Evolutionary conservation across 2,113 vertebrate genomes (phyloP), one percentile per base, ranked within the genome.

Genomic region (Aspidoscelis tigris): DNA sequence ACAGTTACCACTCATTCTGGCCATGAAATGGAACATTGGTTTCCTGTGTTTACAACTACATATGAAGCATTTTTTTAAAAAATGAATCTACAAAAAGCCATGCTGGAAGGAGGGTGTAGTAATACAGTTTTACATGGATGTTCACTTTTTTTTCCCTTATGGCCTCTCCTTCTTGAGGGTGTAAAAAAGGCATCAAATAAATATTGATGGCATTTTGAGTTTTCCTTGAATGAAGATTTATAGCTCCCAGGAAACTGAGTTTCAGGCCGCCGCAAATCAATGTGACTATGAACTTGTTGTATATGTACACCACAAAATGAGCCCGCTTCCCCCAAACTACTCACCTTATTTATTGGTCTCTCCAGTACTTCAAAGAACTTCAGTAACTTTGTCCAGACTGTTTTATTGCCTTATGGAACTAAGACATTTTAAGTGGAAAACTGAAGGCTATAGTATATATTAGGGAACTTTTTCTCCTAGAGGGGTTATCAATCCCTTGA

Each of bases 301-400:
- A 91, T 92, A 94, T 89, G 92, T 96, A 96, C 89, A 96, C 94
- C 94, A 94, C 95, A 93, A 94, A 96, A 96, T 88, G 78, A 92
- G 92, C 96, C 95, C 95, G 94, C 95, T 95, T 94, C 96, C 96
- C 96, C 97, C 96, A 96, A 98, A 97, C 96, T 96, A 97, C 96
- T 96, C 94, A 93, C 95, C 95, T 97, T 99, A 99, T 99, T 99
- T 99, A 99, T 97, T 96, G 95, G 95, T 96, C 93, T 95, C 94
- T 96, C 93, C 92, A 95, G 95, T 93, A 97, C 98, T 98, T 99
- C 98, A 99, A 99, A 99, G 95, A 94, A 91, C 89, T 92, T 92
- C 95, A 94, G 97, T 98, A 97, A 99, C 97, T 97, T 97, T 96
- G 96, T 91, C 96, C 96, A 97, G 97, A 97, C 95, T 90, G 96